A percentile compares a stretch with the other conserved stretches of the same genome.
Conservation (phyloP, 1,140 invertebrate genomes). For the Danaus melanippus region DNA sequence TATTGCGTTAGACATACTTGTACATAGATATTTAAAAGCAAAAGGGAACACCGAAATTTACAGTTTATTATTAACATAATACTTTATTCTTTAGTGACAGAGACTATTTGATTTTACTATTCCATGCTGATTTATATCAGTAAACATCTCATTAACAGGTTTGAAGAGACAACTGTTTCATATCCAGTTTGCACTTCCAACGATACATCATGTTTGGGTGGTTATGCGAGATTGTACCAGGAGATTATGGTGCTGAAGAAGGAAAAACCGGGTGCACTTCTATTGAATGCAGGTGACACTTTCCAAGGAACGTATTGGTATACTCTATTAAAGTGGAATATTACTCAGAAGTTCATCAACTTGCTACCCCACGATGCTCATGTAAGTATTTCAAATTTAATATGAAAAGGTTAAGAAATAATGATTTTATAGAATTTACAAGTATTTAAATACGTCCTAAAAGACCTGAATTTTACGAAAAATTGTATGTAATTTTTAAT, state of each 20-base stretch:
- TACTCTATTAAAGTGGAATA: conserved; percentile 77
- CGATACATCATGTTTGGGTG: conserved; percentile 73
- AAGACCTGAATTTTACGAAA: no score
- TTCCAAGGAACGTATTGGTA: conserved; percentile 87
- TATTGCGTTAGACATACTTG: no score
- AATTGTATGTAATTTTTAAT: no score
- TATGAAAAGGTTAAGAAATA: no score
- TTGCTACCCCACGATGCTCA: conserved; percentile 80
- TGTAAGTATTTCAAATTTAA: conserved; percentile 69
- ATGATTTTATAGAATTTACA: no score
- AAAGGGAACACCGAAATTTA: no score
- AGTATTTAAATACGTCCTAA: no score
- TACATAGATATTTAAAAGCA: no score
- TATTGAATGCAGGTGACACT: conserved; percentile 83
- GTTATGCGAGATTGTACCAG: conserved; percentile 76
- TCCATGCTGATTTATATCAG: background rate
- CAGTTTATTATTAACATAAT: no score
- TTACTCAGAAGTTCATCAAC: conserved; percentile 80
- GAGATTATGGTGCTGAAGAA: conserved; percentile 69
- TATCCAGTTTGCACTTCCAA: conserved; percentile 50
- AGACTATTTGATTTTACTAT: no score
- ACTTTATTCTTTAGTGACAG: no score
- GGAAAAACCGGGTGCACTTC: conserved; percentile 73
- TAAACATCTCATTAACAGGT: conserved; percentile 14
- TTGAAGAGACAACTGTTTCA: conserved; percentile 31